Conservation (phyloP, 2,888 invertebrate species). For the Eudemis profundana region DNA sequence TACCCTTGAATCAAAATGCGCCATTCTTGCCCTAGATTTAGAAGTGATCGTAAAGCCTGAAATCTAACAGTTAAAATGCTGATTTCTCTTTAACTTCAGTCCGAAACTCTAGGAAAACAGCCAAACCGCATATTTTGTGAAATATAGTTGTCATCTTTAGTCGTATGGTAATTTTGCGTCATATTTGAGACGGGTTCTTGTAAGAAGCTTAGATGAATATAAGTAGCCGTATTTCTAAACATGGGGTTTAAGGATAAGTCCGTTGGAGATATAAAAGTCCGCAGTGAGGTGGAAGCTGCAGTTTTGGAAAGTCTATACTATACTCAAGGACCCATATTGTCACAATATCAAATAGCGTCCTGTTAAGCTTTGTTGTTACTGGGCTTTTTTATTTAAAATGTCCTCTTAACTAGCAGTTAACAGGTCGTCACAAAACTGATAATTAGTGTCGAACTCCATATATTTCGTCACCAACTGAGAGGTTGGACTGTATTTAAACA, state of each 20-base stretch:
- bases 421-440: too few species aligned
- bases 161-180: slow-evolving; percentile 9
- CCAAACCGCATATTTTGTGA: background rate
- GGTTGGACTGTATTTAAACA: too few species aligned
- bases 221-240: background rate
- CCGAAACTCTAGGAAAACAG: background rate
- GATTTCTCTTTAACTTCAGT: background rate
- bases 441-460: too few species aligned
- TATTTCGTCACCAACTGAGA: too few species aligned
- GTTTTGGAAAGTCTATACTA: too few species aligned
- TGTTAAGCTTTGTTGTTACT: too few species aligned
- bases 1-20: slow-evolving; percentile 13
- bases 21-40: slow-evolving; percentile 22
- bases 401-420: too few species aligned
- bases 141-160: background rate
- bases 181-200: slow-evolving; percentile 4
- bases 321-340: too few species aligned
- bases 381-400: too few species aligned
- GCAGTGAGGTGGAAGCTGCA: too few species aligned
- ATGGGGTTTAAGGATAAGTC: background rate
- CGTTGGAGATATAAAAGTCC: too few species aligned
- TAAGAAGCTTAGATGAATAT: background rate
- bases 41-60: slow-evolving; percentile 2
- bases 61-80: background rate
- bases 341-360: too few species aligned